Base-by-base conservation (phyloP, 2,797 vertebrate genomes). In the Gymnopithys bicolor region DNA sequence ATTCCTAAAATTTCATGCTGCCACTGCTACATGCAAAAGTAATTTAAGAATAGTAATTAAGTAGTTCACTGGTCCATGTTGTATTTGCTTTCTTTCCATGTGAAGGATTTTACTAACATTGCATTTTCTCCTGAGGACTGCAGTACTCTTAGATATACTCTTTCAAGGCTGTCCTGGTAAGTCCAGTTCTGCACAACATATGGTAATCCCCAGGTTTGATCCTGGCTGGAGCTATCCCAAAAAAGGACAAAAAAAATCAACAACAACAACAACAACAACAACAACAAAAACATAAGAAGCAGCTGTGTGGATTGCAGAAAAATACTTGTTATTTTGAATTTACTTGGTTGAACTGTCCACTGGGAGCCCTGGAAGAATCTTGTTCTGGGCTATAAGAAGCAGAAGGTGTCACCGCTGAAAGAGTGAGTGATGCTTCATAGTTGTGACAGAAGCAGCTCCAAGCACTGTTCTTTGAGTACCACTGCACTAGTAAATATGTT, bases 361-460 rank as follows among this genome's bases (percentile, higher is more conserved):
- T 60, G 62, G 75, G 39, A 93, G 59, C 18, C 37, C 71, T 70
- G 33, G n/a, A 93, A 78, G 45, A 81, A 32, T 60, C 58, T 78
- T 85, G 4, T 77, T 86, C 76, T 58, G 46, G 51, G 79, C 87
- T 88, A 51, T 7, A 82, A 90, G 70, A 56, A 91, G 56, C 74
- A 95, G 76, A 93, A 96, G 33, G 89, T 80, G 87, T 83, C 94
- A 85, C 41, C 56, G 53, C 32, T 93, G 48, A 32, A 66, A 94
- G 69, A 64, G 7, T 92, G 92, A 94, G n/a, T 85, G 93, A 92
- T 86, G 91, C 25, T 85, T 94, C 59, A 11, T 21, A 25, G 39
- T 69, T 91, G 48, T 93, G 91, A 94, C 92, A 95, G 87, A 89
- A 94, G 56, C 56, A 90, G 92, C 93, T 94, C 53, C 63, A 84